Conservation (phyloP, 2,888 invertebrate species). For the Aromia moschata region DNA sequence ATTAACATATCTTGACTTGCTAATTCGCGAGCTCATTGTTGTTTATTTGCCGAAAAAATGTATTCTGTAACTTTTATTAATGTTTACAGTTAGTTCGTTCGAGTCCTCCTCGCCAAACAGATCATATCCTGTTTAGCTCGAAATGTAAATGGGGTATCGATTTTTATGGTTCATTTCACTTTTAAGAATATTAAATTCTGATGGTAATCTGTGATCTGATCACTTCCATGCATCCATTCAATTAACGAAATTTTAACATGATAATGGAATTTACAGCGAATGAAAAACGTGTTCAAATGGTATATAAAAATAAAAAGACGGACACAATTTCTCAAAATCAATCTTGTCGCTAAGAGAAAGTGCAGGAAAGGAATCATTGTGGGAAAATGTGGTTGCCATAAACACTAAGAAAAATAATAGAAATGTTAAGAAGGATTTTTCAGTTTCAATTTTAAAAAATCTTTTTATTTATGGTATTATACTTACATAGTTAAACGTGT, state of each 20-base stretch:
- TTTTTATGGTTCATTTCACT: background rate
- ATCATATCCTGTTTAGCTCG: constrained; percentile 7
- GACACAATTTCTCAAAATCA: background rate
- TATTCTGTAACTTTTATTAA: constrained; percentile 21
- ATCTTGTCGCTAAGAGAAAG: too few species aligned
- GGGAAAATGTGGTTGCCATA: too few species aligned
- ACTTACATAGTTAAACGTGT: too few species aligned
- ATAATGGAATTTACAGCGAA: background rate
- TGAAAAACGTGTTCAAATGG: background rate
- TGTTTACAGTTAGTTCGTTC: constrained; percentile 18
- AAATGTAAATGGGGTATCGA: background rate
- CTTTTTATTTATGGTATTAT: too few species aligned
- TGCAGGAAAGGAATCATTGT: background rate
- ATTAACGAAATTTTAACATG: background rate
- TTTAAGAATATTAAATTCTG: background rate
- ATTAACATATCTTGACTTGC: constrained; percentile 25
- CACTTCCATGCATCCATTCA: background rate
- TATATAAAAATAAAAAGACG: background rate
- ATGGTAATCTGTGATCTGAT: background rate
- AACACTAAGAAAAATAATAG: too few species aligned
- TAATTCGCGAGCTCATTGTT: constrained; percentile 24
- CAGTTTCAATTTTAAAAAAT: too few species aligned
- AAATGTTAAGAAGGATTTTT: too few species aligned
- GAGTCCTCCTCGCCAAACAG: constrained; percentile 4
- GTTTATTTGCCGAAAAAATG: constrained; percentile 11